Percentiles rank a stretch among this genome's conserved stretches.
These are phyloP conservation scores for Hirundichthys speculiger DNA, from an alignment of 2,113 vertebrate species.

Conservation along the genomic window DNA sequence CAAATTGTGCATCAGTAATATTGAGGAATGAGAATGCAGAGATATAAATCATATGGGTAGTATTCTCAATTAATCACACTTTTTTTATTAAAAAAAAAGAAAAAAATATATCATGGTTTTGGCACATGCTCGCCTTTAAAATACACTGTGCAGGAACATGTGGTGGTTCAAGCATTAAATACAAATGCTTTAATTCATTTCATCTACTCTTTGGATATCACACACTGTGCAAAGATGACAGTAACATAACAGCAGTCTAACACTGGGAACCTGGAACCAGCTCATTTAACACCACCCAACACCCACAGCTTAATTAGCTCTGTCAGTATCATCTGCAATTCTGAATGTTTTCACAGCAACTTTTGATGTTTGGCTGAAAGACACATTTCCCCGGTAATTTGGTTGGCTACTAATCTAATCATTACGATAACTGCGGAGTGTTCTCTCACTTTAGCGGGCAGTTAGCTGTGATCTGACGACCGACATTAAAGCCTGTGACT, in stretches of 20 bases:
- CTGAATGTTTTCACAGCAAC: constrained; percentile 63
- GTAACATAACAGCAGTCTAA: constrained; percentile 51
- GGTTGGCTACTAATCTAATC: constrained; percentile 67
- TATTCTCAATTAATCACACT: constrained; percentile 39
- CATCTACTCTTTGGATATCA: constrained; percentile 40
- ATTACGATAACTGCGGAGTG: constrained; percentile 64
- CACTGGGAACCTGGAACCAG: constrained; percentile 64
- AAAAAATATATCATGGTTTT: constrained; percentile 30
- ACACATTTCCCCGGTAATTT: constrained; percentile 67
- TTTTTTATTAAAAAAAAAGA: constrained; percentile 34
- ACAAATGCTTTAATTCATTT: constrained; percentile 50
- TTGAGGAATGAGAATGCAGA: constrained; percentile 25
- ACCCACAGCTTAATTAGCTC: constrained; percentile 72
- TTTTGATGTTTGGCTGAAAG: constrained; percentile 65
- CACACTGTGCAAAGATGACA: constrained; percentile 53
- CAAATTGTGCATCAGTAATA: constrained; percentile 55
- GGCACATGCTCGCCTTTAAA: not conserved
- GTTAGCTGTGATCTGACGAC: constrained; percentile 70
- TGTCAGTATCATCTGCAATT: constrained; percentile 63
- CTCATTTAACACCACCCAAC: constrained; percentile 59
- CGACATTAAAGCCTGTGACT: constrained; percentile 66
- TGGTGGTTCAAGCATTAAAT: constrained; percentile 33
- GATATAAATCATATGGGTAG: constrained; percentile 39
- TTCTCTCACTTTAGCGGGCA: constrained; percentile 70
- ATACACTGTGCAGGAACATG: constrained; percentile 19